Evolutionary conservation across 2,888 invertebrate species (phyloP), one percentile per base, ranked within the genome.

Genomic region (Strigamia transsilvanica): DNA sequence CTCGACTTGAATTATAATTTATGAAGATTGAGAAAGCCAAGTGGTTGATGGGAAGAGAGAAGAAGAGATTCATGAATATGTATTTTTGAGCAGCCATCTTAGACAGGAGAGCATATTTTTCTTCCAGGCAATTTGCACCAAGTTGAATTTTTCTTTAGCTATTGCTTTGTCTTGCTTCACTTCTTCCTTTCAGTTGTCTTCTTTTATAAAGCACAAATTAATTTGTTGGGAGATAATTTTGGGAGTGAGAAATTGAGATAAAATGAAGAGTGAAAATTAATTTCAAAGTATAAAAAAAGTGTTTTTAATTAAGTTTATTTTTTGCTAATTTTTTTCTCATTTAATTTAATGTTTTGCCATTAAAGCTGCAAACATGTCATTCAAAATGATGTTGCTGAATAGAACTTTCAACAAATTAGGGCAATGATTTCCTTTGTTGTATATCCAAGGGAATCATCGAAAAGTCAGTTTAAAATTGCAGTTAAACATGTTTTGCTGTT

Each of bases 21-120:
- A 73, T 73, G 73, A 73, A 73, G 73, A 73, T 73, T 73, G 73
- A 73, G 73, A 73, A 73, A 73, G 73, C 27, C 27, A 15, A 27
- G 27, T 0, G 12, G 73, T 27, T 13, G 12, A 23, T 15, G 61
- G 21, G 12, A 23, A 12, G 23, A 66, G 61, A 23, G 21, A 18
- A 12, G 32, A 73, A 73, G 73, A 32, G 73, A 73, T 23, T 73
- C 73, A 73, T 73, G 73, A 73, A 73, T 73, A 73, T 73, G 73
- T 73, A 73, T 73, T 73, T 56, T 73, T 73, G 73, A 73, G 73
- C 12, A 73, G 73, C 23, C 32, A 27, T 73, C 73, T 73, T 32
- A 73, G 27, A 73, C 73, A 27, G 32, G 73, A 7, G 27, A 73
- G 32, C 73, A 73, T 73, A 73, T 73, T 73, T 73, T 15, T 73